Evolutionary conservation across 2,113 vertebrate genomes (phyloP).

Genomic region (Romanogobio albipinnatus): DNA sequence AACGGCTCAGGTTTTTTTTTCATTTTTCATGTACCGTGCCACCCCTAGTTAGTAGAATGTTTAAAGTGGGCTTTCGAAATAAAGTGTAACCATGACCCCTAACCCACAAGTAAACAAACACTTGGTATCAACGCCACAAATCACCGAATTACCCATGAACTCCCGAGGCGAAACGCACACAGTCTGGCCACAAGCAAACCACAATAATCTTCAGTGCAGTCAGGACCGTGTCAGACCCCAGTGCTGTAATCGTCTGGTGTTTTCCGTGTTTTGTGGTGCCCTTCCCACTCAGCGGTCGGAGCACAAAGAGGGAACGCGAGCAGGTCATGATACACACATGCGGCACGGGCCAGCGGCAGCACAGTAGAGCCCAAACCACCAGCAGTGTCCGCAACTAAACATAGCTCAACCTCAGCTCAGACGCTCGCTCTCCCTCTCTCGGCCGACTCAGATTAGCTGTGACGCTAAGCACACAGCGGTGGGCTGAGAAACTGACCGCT

Average conservation of each 20-base stretch:
- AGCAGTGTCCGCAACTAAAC: constrained; percentile 66
- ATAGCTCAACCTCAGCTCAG: constrained; percentile 69
- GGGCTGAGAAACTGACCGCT: constrained; percentile 57
- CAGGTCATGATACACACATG: constrained; percentile 35
- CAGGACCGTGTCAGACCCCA: neutral
- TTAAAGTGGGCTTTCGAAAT: too few species aligned
- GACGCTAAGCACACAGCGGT: constrained; percentile 59
- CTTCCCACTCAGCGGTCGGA: neutral
- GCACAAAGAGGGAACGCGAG: neutral
- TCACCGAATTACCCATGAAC: neutral
- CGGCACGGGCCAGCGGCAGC: neutral
- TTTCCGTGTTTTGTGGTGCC: neutral
- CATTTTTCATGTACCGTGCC: too few species aligned
- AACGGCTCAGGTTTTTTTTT: too few species aligned
- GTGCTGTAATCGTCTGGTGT: too few species aligned
- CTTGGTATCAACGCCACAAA: neutral
- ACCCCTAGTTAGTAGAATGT: too few species aligned
- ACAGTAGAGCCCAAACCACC: constrained; percentile 62
- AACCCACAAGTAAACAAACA: constrained; percentile 8
- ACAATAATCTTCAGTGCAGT: neutral
- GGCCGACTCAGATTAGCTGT: constrained; percentile 53
- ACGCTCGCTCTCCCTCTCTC: constrained; percentile 44
- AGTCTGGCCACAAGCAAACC: neutral
- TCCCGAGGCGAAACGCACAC: neutral
- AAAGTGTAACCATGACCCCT: too few species aligned